Percentiles rank a stretch among this genome's conserved stretches.
phyloP scores from a whole-genome alignment of 1,140 invertebrate genomes.

The Octopus bimaculoides region DNA sequence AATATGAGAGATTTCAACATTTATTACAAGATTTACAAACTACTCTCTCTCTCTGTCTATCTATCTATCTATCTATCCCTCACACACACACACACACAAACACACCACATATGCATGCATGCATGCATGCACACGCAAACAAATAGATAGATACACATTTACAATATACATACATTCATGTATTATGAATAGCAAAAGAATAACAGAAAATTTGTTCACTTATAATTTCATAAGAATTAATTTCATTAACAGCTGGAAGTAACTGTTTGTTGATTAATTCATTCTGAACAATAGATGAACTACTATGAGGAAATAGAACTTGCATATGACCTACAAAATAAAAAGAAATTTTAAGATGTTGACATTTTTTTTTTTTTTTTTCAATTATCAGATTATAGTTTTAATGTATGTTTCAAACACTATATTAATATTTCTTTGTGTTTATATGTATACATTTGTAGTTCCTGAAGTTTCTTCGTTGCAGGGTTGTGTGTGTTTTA shows the following conservation, averaged over 20 bases:
- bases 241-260: conserved; percentile 11
- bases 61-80: no score
- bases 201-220: no score
- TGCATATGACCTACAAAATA: conserved; percentile 1
- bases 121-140: not conserved
- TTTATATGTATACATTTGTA: no score
- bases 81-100: not conserved
- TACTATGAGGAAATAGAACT: conserved; percentile 5
- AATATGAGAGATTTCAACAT: no score
- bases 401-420: no score
- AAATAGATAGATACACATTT: not conserved
- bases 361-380: no score
- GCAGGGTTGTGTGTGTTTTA: no score
- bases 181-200: not conserved
- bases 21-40: no score
- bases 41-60: no score
- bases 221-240: not conserved
- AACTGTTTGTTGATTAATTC: not conserved
- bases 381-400: no score
- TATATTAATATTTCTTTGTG: no score
- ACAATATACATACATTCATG: not conserved
- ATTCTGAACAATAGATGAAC: not conserved
- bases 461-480: no score
- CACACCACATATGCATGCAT: not conserved
- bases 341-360: not conserved